phyloP scores from a whole-genome alignment of 2,113 vertebrate genomes.

The Notothenia rossii region DNA sequence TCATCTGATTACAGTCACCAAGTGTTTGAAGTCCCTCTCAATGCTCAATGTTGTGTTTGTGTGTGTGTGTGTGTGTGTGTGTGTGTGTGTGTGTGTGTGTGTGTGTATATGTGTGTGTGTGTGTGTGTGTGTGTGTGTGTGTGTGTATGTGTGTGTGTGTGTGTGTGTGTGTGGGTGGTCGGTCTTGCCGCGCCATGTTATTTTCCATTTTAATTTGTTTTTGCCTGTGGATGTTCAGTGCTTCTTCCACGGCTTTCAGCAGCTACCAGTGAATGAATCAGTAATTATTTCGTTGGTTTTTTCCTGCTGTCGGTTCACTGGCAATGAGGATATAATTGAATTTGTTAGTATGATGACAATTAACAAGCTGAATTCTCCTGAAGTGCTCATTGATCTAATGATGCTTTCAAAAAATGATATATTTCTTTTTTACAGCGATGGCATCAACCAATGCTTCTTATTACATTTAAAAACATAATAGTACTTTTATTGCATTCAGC shows the following conservation, averaged over 20 bases:
- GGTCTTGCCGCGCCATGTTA: slow-evolving; percentile 1
- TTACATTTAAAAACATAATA: slow-evolving; percentile 8
- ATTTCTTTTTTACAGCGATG: background rate
- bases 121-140: background rate
- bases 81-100: background rate
- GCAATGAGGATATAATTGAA: slow-evolving; percentile 47
- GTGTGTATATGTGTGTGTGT: background rate
- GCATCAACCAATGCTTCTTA: background rate
- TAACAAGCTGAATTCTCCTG: slow-evolving; percentile 17
- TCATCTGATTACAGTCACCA: background rate
- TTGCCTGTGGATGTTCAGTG: slow-evolving; percentile 18
- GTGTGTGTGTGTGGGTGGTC: background rate
- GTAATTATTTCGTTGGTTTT: slow-evolving; percentile 46
- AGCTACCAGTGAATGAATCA: slow-evolving; percentile 21
- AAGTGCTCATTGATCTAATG: slow-evolving; percentile 28
- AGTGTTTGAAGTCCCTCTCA: no score
- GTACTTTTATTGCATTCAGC: background rate
- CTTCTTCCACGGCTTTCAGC: slow-evolving; percentile 19
- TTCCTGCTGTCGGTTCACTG: slow-evolving; percentile 27
- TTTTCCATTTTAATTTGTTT: slow-evolving; percentile 32
- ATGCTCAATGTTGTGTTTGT: background rate
- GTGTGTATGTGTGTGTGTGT: background rate
- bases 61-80: background rate
- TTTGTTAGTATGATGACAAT: slow-evolving; percentile 36
- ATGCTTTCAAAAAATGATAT: slow-evolving; percentile 1